Evolutionary conservation across 2,797 vertebrate genomes (phyloP).

Genomic region (Antrozous pallidus): DNA sequence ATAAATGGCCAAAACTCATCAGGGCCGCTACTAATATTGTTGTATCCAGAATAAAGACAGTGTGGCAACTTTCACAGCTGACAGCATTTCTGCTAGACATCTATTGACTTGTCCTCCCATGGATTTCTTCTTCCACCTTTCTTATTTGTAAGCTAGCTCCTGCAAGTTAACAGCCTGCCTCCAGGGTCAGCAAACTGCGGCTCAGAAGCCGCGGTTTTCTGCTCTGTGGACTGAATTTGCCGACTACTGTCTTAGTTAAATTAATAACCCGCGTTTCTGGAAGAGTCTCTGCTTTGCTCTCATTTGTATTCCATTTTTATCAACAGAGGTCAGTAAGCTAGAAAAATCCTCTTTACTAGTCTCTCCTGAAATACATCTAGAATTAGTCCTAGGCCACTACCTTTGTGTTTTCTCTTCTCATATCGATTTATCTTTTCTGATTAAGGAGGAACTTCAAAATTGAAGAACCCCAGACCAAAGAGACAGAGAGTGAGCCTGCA

Average conservation of each 20-base stretch:
- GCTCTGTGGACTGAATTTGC: no score
- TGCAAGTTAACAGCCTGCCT: background rate
- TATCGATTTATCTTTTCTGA: background rate
- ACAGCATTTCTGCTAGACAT: background rate
- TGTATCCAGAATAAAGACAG: background rate
- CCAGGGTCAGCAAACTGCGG: no score
- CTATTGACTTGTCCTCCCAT: background rate
- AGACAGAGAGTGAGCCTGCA: background rate
- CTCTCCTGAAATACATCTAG: background rate
- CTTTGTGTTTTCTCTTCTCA: background rate
- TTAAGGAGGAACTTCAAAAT: background rate
- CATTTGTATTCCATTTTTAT: background rate
- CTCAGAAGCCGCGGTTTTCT: no score
- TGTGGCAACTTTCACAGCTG: background rate
- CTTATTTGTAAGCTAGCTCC: background rate
- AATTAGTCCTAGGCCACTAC: background rate
- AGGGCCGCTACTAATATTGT: background rate
- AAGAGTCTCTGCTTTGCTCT: background rate
- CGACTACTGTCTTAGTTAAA: no score
- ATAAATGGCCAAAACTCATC: background rate
- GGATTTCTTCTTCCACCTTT: background rate
- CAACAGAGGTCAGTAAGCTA: background rate
- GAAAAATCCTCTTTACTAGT: background rate
- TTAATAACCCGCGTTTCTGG: background rate
- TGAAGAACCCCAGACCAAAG: background rate